These are phyloP conservation scores for Microctonus hyperodae DNA, from an alignment of 2,888 invertebrate genomes.

Conservation along the genomic window DNA sequence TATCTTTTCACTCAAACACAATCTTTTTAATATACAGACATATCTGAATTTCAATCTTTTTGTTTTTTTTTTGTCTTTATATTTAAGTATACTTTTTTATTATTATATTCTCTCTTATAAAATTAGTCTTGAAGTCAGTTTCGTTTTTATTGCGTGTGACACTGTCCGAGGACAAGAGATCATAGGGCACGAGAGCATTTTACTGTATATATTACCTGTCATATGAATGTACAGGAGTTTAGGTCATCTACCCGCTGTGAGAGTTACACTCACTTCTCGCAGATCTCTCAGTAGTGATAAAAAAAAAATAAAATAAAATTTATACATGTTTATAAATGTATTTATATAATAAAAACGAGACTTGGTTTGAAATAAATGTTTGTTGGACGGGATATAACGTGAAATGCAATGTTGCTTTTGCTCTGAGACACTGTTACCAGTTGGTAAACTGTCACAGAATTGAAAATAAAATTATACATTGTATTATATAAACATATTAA, in stretches of 20 bases:
- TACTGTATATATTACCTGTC: background rate
- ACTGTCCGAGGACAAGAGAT: slow-evolving; percentile 38
- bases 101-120: slow-evolving; percentile 1
- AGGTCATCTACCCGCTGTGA: slow-evolving; percentile 20
- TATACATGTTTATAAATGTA: background rate
- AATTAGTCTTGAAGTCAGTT: slow-evolving; percentile 41
- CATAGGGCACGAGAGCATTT: slow-evolving; percentile 38
- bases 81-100: background rate
- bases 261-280: slow-evolving; percentile 24
- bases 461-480: background rate
- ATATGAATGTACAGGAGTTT: background rate
- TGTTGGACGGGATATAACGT: background rate
- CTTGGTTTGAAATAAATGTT: slow-evolving; percentile 31
- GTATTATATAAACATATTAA: background rate
- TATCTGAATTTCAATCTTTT: background rate
- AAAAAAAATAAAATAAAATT: slow-evolving; percentile 8
- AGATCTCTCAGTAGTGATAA: slow-evolving; percentile 56
- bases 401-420: slow-evolving; percentile 3
- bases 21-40: background rate
- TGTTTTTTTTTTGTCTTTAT: background rate
- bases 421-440: too few species aligned
- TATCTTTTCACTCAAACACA: background rate
- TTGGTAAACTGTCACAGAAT: too few species aligned
- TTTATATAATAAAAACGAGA: slow-evolving; percentile 36
- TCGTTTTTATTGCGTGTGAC: slow-evolving; percentile 57